phyloP scores from a whole-genome alignment of 2,797 vertebrate species.

The Picus viridis region DNA sequence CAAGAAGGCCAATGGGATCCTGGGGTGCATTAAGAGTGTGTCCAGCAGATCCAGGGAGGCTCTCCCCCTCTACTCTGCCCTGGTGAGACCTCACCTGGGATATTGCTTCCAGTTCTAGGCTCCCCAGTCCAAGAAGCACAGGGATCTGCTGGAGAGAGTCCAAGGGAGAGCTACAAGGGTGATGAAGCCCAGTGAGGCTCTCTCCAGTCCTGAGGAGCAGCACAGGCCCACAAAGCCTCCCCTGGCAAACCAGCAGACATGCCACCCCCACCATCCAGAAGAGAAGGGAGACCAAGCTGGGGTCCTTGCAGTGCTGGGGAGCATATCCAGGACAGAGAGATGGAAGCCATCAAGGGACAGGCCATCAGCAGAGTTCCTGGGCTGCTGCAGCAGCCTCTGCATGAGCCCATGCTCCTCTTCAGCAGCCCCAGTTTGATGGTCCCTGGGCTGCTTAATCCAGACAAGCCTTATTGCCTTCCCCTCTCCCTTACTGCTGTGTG shows the following conservation, averaged over 20 bases:
- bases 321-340: neutral
- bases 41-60: too few species aligned
- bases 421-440: neutral
- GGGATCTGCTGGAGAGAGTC: too few species aligned
- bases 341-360: neutral
- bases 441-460: neutral
- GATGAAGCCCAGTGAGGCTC: too few species aligned
- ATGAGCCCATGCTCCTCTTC: neutral
- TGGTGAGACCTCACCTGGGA: too few species aligned
- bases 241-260: neutral
- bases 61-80: too few species aligned
- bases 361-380: neutral
- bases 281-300: neutral
- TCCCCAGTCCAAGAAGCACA: too few species aligned
- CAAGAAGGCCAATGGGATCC: too few species aligned
- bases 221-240: neutral
- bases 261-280: neutral
- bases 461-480: neutral
- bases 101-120: too few species aligned
- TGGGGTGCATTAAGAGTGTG: too few species aligned
- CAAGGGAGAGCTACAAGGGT: too few species aligned
- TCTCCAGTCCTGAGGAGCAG: too few species aligned
- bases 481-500: neutral
- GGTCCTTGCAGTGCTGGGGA: neutral
- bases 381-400: neutral